Conservation (phyloP, 2,888 invertebrate species). For the Reticulitermes lucifugus region DNA sequence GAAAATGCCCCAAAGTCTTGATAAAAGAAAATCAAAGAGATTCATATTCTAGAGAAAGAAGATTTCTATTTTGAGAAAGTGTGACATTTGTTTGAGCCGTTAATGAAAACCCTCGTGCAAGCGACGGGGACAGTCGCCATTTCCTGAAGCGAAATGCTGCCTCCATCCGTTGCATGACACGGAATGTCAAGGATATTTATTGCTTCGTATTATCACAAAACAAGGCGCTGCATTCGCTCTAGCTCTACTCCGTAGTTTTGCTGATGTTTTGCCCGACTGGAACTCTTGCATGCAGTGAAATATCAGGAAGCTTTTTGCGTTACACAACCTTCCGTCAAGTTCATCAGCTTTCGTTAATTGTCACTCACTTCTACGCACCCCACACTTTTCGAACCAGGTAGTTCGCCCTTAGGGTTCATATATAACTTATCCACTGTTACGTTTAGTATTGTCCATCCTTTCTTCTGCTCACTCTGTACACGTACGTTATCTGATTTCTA, state of each 20-base stretch:
- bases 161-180: neutral
- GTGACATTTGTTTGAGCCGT: constrained; percentile 15
- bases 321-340: too few relatives aligned
- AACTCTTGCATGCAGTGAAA: too few relatives aligned
- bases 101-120: neutral
- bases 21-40: constrained; percentile 30
- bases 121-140: neutral
- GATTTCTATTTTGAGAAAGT: constrained; percentile 27
- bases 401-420: too few relatives aligned
- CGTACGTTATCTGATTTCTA: too few relatives aligned
- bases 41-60: neutral
- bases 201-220: neutral
- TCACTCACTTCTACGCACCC: too few relatives aligned
- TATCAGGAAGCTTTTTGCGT: too few relatives aligned
- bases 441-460: too few relatives aligned
- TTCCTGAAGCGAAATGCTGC: neutral
- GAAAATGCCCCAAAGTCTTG: constrained; percentile 11
- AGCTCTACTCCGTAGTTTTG: neutral
- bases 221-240: neutral
- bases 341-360: too few relatives aligned
- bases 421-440: too few relatives aligned
- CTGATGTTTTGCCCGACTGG: neutral
- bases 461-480: too few relatives aligned
- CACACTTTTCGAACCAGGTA: too few relatives aligned
- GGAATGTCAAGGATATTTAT: neutral